Evolutionary conservation across 2,113 vertebrate genomes (phyloP).

Genomic region (Eonycteris spelaea): DNA sequence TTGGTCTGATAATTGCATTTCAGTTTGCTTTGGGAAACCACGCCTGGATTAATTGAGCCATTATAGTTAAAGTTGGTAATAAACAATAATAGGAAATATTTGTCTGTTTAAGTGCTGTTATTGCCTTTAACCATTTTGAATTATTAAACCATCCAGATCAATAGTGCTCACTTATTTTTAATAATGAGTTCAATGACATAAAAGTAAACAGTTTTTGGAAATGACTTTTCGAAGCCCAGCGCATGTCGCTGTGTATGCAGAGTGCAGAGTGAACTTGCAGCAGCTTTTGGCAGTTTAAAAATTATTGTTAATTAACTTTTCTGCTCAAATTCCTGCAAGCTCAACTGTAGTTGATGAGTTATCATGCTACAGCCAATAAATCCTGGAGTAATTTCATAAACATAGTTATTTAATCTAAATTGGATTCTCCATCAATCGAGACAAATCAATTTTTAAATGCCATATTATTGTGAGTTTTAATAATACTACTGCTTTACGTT

Average conservation of each 20-base stretch:
- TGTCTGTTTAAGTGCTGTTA: conserved; percentile 50
- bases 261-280: conserved; percentile 38
- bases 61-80: conserved; percentile 59
- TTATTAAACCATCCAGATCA: conserved; percentile 77
- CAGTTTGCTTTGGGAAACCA: conserved; percentile 46
- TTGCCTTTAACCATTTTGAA: conserved; percentile 70
- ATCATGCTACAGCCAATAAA: conserved; percentile 71
- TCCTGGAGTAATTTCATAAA: conserved; percentile 77
- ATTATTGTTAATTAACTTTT: conserved; percentile 82
- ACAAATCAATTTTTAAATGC: conserved; percentile 75
- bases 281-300: conserved; percentile 69
- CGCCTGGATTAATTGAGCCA: conserved; percentile 59
- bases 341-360: conserved; percentile 75
- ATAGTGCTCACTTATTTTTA: conserved; percentile 78
- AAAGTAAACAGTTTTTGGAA: conserved; percentile 60
- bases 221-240: conserved; percentile 45
- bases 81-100: conserved; percentile 71
- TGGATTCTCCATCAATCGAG: conserved; percentile 72
- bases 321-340: conserved; percentile 75
- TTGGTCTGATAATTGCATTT: conserved; percentile 38
- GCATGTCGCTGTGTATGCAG: conserved; percentile 28
- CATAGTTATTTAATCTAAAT: conserved; percentile 77
- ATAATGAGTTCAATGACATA: conserved; percentile 71
- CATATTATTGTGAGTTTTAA: conserved; percentile 65
- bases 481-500: conserved; percentile 50